These are phyloP conservation scores for Pectinophora gossypiella DNA, from an alignment of 1,140 invertebrate genomes.

Conservation along the genomic window DNA sequence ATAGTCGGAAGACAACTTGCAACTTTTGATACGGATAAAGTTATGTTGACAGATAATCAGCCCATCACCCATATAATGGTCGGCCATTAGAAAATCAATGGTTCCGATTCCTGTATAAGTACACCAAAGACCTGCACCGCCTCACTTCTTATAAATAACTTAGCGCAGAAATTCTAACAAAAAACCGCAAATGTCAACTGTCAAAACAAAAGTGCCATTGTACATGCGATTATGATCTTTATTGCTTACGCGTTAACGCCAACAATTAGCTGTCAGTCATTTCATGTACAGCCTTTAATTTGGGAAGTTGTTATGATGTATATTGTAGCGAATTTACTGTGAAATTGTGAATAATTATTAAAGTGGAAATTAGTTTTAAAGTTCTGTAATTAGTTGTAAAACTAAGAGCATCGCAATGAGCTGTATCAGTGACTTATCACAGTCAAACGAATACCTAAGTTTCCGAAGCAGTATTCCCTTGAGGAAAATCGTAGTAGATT, in stretches of 20 bases:
- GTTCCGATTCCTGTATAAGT: too few species aligned
- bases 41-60: too few species aligned
- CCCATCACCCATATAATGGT: too few species aligned
- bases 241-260: neutral
- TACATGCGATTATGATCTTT: neutral
- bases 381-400: neutral
- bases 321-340: neutral
- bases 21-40: too few species aligned
- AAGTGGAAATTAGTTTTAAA: neutral
- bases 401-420: conserved; percentile 73
- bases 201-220: neutral
- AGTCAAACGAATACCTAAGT: conserved; percentile 89
- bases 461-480: conserved; percentile 90
- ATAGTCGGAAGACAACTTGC: too few species aligned
- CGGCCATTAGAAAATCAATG: too few species aligned
- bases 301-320: neutral
- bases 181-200: neutral
- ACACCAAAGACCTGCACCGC: too few species aligned
- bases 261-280: too few species aligned
- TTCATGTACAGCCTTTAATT: neutral
- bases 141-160: too few species aligned
- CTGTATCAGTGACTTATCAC: conserved; percentile 82
- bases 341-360: neutral
- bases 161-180: neutral
- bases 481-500: conserved; percentile 88